Conservation (phyloP, 2,888 invertebrate genomes). For the Erpobdella octoculata region DNA sequence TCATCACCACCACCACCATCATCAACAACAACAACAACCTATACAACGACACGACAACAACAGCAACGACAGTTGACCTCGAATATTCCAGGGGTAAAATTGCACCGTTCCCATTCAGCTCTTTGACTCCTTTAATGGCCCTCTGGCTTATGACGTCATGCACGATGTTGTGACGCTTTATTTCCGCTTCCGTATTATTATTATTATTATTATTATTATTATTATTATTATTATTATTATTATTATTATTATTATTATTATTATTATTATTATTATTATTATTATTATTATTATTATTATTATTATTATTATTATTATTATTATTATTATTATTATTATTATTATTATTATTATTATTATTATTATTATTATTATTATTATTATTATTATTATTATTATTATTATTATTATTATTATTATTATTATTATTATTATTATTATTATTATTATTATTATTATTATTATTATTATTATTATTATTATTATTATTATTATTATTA, state of each 20-base stretch:
- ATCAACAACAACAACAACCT: background rate
- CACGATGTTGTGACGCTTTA: background rate
- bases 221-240: conserved; percentile 16
- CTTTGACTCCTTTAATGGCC: too few species aligned
- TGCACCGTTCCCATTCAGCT: too few species aligned
- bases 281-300: too few species aligned
- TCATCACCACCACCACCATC: background rate
- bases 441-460: conserved; percentile 8
- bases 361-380: background rate
- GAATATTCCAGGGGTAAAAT: too few species aligned
- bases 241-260: conserved; percentile 9
- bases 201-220: conserved; percentile 11
- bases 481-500: background rate
- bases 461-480: background rate
- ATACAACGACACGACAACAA: too few species aligned
- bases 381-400: background rate
- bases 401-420: background rate
- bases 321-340: background rate
- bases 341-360: background rate
- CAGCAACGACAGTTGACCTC: background rate
- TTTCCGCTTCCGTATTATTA: background rate
- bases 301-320: too few species aligned
- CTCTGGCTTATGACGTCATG: background rate
- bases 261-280: conserved; percentile 11
- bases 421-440: background rate